Evolutionary conservation across 2,888 invertebrate genomes (phyloP).

Genomic region (Tenthredo amoena): DNA sequence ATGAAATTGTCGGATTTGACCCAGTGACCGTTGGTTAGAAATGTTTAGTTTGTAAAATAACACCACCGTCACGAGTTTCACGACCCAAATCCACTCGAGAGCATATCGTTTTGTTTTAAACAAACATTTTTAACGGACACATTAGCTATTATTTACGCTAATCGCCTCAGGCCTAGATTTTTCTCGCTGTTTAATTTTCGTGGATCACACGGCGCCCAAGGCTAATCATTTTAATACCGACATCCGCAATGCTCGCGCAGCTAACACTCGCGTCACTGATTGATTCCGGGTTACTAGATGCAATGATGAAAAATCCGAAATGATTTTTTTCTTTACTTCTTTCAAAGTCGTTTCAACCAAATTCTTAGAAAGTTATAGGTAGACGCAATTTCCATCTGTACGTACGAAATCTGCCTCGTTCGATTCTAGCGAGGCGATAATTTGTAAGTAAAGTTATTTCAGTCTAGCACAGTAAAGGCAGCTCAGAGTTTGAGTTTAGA

Average conservation of each 20-base stretch:
- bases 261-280: not conserved
- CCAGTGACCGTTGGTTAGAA: not conserved
- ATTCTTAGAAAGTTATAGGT: not conserved
- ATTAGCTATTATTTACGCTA: constrained; percentile 57
- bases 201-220: not conserved
- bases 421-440: not conserved
- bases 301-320: not conserved
- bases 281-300: not conserved
- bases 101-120: constrained; percentile 53
- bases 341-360: not conserved
- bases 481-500: constrained; percentile 32
- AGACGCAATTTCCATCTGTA: not conserved
- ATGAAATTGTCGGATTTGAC: constrained; percentile 3
- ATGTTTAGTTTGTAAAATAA: constrained; percentile 12
- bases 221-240: not conserved
- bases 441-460: not conserved
- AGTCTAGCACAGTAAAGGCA: not conserved
- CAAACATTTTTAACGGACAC: constrained; percentile 63
- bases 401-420: not conserved
- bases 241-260: not conserved
- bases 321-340: not conserved
- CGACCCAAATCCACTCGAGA: constrained; percentile 40
- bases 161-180: not conserved
- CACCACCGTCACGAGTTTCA: not conserved
- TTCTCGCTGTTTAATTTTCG: constrained; percentile 16